Evolutionary conservation across 1,140 invertebrate species (phyloP), one percentile per base, ranked within the genome.

Genomic region (Psilanteris sp.): DNA sequence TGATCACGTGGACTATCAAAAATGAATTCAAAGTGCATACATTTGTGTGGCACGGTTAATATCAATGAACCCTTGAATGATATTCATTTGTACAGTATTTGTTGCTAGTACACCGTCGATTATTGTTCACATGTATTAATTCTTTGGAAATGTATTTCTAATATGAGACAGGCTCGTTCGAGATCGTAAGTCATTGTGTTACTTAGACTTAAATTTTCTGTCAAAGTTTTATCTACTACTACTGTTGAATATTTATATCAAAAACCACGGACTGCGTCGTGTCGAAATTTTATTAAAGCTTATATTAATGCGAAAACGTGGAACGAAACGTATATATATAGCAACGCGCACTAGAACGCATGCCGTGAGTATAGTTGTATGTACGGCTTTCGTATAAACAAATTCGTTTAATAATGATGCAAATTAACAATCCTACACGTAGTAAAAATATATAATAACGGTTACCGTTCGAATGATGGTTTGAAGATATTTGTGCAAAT

Each of bases 71-170:
- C n/a, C n/a, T n/a, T n/a, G n/a, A n/a, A n/a, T n/a, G n/a, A n/a
- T n/a, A n/a, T n/a, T n/a, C n/a, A n/a, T n/a, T n/a, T n/a, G n/a
- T n/a, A n/a, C n/a, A n/a, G n/a, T n/a, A n/a, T n/a, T n/a, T 71
- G 67, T 71, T 71, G 67, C 67, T 62, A 61, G 55, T 71, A 71
- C 55, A 71, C 67, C 67, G 67, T 37, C 18, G 55, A n/a, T n/a
- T n/a, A n/a, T n/a, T n/a, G n/a, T n/a, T n/a, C n/a, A n/a, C n/a
- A n/a, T n/a, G n/a, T n/a, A n/a, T n/a, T n/a, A n/a, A n/a, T n/a
- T n/a, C n/a, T n/a, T n/a, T n/a, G n/a, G n/a, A n/a, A n/a, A 61
- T 37, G 32, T 18, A 46, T 37, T 46, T 48, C 8, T 26, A 44
- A 59, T 8, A 16, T 44, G 27, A 50, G 57, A 62, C 57, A 62